Conservation (phyloP, 2,797 vertebrate species). For the Enteromius fasciolatus region DNA sequence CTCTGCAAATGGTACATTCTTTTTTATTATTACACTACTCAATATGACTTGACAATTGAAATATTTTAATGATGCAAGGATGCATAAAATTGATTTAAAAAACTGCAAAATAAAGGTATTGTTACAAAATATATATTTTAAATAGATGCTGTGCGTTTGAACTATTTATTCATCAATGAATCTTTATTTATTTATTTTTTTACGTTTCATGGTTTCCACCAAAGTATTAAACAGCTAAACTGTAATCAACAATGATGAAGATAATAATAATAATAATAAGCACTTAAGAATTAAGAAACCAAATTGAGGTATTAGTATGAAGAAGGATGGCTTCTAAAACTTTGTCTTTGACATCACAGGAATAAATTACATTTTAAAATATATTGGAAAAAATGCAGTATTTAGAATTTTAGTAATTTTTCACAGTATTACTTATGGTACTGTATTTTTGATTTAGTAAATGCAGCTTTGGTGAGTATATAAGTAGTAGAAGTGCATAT, state of each 20-base stretch:
- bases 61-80: background rate
- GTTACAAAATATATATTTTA: background rate
- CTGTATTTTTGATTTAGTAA: background rate
- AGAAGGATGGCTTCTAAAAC: background rate
- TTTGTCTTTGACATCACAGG: background rate
- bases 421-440: background rate
- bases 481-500: background rate
- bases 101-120: background rate
- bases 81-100: background rate
- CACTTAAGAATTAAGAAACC: background rate
- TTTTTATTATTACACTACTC: background rate
- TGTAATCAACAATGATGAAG: background rate
- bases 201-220: background rate
- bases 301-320: background rate
- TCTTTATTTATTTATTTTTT: no score
- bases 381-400: background rate
- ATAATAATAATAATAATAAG: background rate
- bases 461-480: background rate
- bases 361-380: background rate
- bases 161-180: background rate
- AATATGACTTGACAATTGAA: background rate
- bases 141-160: background rate
- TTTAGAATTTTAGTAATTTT: background rate
- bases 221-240: background rate
- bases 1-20: background rate